Evolutionary conservation across 2,888 invertebrate species (phyloP).

Genomic region (Microctonus brassicae): DNA sequence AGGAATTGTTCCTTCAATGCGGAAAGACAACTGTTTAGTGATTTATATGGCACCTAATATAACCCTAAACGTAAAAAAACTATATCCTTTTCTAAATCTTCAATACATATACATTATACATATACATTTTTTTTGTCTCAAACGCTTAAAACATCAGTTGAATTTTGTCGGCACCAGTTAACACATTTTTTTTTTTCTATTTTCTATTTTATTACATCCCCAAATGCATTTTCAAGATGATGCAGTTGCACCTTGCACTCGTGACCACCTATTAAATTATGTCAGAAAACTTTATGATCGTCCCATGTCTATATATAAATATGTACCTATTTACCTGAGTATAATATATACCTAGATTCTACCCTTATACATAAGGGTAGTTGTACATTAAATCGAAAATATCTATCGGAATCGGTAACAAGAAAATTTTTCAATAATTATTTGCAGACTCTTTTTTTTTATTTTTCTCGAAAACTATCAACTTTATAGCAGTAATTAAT

Average conservation of each 20-base stretch:
- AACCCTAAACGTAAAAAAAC: conserved; percentile 52
- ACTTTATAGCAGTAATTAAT: no score
- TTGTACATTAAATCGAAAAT: no score
- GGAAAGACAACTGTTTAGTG: conserved; percentile 19
- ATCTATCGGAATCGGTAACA: no score
- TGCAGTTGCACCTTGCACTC: conserved; percentile 12
- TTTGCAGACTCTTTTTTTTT: no score
- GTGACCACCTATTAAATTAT: neutral
- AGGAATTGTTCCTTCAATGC: conserved; percentile 39
- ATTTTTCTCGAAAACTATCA: no score
- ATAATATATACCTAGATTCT: no score
- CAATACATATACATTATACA: conserved; percentile 14
- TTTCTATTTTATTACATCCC: conserved; percentile 35
- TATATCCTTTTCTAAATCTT: conserved; percentile 35
- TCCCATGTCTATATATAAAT: no score
- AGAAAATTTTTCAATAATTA: no score
- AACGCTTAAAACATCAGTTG: neutral
- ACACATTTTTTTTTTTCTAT: no score
- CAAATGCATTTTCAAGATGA: conserved; percentile 36
- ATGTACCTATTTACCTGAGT: no score
- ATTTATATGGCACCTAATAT: conserved; percentile 55
- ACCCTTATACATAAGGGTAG: no score
- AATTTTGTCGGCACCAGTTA: neutral
- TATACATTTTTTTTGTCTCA: conserved; percentile 32
- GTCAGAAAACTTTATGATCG: no score